These are phyloP conservation scores for Microcebus jonahi DNA, from an alignment of 2,113 vertebrate genomes.

Conservation along the genomic window DNA sequence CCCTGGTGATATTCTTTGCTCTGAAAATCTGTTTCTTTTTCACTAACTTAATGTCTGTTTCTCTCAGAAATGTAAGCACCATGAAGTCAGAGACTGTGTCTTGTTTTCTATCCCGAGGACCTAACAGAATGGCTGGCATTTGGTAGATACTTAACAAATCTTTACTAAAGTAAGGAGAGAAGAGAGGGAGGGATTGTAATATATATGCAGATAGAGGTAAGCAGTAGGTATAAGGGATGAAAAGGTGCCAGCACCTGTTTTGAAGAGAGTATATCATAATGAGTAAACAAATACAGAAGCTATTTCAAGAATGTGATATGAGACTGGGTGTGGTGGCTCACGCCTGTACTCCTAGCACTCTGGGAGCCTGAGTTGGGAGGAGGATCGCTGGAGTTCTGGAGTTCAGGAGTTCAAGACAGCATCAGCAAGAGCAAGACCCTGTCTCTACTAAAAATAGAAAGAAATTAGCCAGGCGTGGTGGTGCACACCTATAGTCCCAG, in stretches of 20 bases:
- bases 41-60: neutral
- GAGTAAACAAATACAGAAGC: neutral
- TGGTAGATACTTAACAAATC: constrained; percentile 10
- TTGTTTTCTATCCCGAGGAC: neutral
- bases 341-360: too few species aligned
- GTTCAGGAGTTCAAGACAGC: too few species aligned
- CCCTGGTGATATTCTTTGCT: constrained; percentile 26
- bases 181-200: neutral
- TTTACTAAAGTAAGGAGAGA: constrained; percentile 18
- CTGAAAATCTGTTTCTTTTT: constrained; percentile 43
- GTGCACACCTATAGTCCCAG: too few species aligned
- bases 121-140: neutral
- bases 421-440: too few species aligned
- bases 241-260: neutral
- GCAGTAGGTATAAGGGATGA: neutral
- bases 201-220: neutral
- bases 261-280: neutral
- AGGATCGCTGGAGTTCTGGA: too few species aligned
- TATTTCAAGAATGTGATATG: neutral
- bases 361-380: too few species aligned
- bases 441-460: too few species aligned
- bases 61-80: constrained; percentile 21
- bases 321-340: too few species aligned
- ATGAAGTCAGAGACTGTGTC: neutral
- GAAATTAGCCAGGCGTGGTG: too few species aligned